Conservation (phyloP, 2,113 vertebrate species). For the Zeus faber region DNA sequence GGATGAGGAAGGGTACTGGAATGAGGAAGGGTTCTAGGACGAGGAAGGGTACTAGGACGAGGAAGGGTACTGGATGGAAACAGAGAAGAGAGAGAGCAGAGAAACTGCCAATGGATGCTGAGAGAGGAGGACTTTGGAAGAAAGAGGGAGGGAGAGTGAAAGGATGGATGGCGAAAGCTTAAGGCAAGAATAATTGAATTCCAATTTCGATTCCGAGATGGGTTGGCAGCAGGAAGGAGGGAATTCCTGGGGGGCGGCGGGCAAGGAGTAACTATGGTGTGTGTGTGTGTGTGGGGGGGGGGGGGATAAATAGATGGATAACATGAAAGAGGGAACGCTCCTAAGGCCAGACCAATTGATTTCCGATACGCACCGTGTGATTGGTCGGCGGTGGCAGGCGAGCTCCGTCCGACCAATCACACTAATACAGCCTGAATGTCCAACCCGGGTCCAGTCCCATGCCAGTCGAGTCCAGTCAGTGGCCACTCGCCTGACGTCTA, state of each 20-base stretch:
- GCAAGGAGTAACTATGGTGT: not conserved
- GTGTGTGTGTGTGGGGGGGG: not conserved
- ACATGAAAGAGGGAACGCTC: too few species aligned
- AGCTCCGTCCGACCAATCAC: not conserved
- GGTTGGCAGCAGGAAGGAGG: not conserved
- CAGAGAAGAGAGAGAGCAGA: not conserved
- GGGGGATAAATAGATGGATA: not conserved
- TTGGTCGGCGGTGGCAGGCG: not conserved
- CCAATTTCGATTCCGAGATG: not conserved
- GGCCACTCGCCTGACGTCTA: too few species aligned
- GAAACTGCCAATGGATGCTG: too few species aligned
- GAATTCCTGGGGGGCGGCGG: not conserved
- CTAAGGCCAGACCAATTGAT: not conserved
- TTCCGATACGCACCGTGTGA: not conserved
- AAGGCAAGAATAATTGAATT: not conserved
- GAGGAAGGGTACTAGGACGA: not conserved
- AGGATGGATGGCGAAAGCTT: not conserved
- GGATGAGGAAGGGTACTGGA: not conserved
- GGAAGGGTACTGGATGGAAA: not conserved
- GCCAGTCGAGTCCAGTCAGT: too few species aligned
- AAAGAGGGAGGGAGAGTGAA: too few species aligned
- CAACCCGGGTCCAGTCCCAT: not conserved
- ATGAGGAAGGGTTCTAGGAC: not conserved
- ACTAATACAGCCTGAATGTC: not conserved
- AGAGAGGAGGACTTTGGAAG: not conserved